These are phyloP conservation scores for Glaucidium brasilianum DNA, from an alignment of 2,113 vertebrate species.

Conservation along the genomic window DNA sequence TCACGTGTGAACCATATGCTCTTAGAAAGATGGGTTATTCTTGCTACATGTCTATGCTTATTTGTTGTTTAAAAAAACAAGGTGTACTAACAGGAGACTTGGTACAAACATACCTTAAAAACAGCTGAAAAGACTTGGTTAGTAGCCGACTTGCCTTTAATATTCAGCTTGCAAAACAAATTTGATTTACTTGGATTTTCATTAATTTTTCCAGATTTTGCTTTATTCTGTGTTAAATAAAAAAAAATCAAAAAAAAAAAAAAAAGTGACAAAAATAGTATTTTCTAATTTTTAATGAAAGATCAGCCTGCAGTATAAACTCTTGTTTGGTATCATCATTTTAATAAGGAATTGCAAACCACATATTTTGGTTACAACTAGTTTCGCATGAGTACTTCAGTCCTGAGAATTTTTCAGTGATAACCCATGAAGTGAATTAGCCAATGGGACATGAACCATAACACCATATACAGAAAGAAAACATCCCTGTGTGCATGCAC, in stretches of 20 bases:
- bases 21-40: conserved; percentile 14
- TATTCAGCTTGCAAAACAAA: not conserved
- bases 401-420: not conserved
- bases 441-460: not conserved
- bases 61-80: not conserved
- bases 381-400: not conserved
- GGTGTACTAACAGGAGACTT: not conserved
- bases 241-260: too few relatives aligned
- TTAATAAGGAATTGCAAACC: conserved; percentile 17
- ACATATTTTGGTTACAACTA: not conserved
- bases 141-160: not conserved
- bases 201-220: not conserved
- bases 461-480: not conserved
- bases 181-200: not conserved
- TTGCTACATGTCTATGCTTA: not conserved
- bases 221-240: not conserved
- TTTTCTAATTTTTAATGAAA: not conserved
- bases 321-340: not conserved
- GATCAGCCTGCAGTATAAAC: not conserved
- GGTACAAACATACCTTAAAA: conserved; percentile 22
- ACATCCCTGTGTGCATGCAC: not conserved
- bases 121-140: not conserved
- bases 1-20: conserved; percentile 6
- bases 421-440: not conserved
- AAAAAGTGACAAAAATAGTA: not conserved